Percentiles rank a stretch among this genome's conserved stretches.
phyloP scores from a whole-genome alignment of 92 coral and sea anemone genomes.

The Isaurus tuberculatus region DNA sequence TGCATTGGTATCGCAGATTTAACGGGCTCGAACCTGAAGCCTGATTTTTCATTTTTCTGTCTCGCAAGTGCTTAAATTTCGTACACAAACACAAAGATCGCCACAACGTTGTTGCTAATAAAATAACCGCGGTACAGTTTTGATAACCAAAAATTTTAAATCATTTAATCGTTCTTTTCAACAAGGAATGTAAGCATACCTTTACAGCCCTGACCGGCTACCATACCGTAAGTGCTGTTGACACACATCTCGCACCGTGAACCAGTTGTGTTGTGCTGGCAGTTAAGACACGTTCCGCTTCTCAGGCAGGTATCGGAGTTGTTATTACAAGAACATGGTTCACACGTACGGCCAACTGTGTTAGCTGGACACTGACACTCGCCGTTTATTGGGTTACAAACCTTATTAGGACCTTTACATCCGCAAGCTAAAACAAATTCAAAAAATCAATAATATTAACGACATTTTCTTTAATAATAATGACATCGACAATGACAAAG shows the following conservation, averaged over 20 bases:
- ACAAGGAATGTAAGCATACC: constrained; percentile 52
- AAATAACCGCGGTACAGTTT: too few relatives aligned
- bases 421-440: constrained; percentile 67
- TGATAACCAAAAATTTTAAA: too few relatives aligned
- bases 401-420: constrained; percentile 75
- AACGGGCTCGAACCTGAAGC: too few relatives aligned
- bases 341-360: constrained; percentile 82
- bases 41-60: too few relatives aligned
- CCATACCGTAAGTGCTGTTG: constrained; percentile 75
- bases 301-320: constrained; percentile 76
- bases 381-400: constrained; percentile 79
- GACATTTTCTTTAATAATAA: too few relatives aligned
- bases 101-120: too few relatives aligned
- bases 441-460: too few relatives aligned
- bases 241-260: constrained; percentile 75
- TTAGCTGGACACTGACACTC: constrained; percentile 86
- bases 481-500: too few relatives aligned
- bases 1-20: too few relatives aligned
- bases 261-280: constrained; percentile 87
- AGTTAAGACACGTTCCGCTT: constrained; percentile 79
- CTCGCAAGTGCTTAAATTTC: too few relatives aligned
- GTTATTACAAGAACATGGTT: constrained; percentile 80
- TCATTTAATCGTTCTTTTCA: too few relatives aligned
- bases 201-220: constrained; percentile 70
- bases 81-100: too few relatives aligned